Percentiles rank a stretch among this genome's conserved stretches.
These are phyloP conservation scores for Tineola bisselliella DNA, from an alignment of 2,888 invertebrate genomes.

Conservation along the genomic window DNA sequence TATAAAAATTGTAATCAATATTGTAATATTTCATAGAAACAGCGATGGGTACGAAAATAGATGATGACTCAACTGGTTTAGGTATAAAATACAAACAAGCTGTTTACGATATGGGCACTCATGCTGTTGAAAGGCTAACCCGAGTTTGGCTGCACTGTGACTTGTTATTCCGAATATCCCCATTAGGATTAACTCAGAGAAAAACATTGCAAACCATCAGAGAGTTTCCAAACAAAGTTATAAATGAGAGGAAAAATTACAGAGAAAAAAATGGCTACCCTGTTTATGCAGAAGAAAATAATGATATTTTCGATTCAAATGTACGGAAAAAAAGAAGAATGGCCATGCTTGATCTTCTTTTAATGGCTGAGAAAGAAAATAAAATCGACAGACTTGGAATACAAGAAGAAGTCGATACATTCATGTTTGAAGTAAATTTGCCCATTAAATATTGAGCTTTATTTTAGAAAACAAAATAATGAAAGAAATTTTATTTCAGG, in stretches of 20 bases:
- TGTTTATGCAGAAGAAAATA: slow-evolving; percentile 13
- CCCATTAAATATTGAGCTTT: not conserved
- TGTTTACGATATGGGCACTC: slow-evolving; percentile 52
- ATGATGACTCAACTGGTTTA: slow-evolving; percentile 35
- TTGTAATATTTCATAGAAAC: slow-evolving; percentile 49
- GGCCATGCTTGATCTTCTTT: slow-evolving; percentile 63
- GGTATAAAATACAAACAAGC: slow-evolving; percentile 67
- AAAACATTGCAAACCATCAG: slow-evolving; percentile 38
- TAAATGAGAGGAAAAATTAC: slow-evolving; percentile 37
- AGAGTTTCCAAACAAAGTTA: slow-evolving; percentile 41
- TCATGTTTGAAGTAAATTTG: slow-evolving; percentile 66
- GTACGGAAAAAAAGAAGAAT: slow-evolving; percentile 51
- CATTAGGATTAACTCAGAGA: slow-evolving; percentile 55
- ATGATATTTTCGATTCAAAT: slow-evolving; percentile 20
- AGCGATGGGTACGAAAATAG: slow-evolving; percentile 75
- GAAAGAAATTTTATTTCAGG: slow-evolving; percentile 34
- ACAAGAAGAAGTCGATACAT: slow-evolving; percentile 71
- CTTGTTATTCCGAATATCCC: slow-evolving; percentile 61
- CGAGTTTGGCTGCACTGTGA: slow-evolving; percentile 68
- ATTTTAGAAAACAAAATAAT: not conserved
- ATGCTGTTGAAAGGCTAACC: slow-evolving; percentile 41
- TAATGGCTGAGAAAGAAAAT: slow-evolving; percentile 51
- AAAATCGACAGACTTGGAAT: slow-evolving; percentile 59
- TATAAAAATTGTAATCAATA: not conserved
- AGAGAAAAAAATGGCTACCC: slow-evolving; percentile 18